Base-by-base conservation (phyloP, 1,140 invertebrate genomes). In the Globodera ellingtonae region DNA sequence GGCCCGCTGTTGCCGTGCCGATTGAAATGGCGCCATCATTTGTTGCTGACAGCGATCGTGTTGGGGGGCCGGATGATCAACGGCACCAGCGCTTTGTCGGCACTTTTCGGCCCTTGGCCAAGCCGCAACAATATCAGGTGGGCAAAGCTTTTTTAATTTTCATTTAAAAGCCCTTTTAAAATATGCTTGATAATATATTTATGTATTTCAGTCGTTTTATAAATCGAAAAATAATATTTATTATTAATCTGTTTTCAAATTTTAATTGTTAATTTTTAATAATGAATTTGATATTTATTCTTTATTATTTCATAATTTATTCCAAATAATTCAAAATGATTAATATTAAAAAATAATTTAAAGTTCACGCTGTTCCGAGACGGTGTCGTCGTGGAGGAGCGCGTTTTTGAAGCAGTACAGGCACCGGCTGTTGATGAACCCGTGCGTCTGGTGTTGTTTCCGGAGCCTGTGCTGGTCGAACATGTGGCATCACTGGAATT, bases 401-500 rank as follows among this genome's bases (percentile, higher is more conserved):
- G 65, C 50, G 71, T 75, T 46, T 74, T 83, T 66, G 24, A 72
- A 46, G 84, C 82, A 13, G 66, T 65, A 47, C 44, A 44, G 47
- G 79, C 50, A 21, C 46, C 79, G 59, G 52, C 13, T 15, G 66
- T 47, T 35, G 77, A 80, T 21, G 78, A 80, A 73, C 67, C 81
- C 8, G 79, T 83, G 35, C 44, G 56, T n/a, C 10, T 83, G 35
- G 21, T 84, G 47, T 4, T 48, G 50, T 82, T 83, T 59, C 56
- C 62, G 66, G 59, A 84, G 10, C 56, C 62, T 35, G 84, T 84
- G 21, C 79, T 88, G 5, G 83, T 89, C 44, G 87, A 84, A 65
- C 79, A 82, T 50, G 50, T 79, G 35, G 82, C 87, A 24, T 78
- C 65, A 35, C 82, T 88, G 24, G 84, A 89, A 74, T 79, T 89